Percentiles rank a stretch among this genome's conserved stretches.
Evolutionary conservation across 2,888 invertebrate genomes (phyloP).

Genomic region (Meta bourneti): DNA sequence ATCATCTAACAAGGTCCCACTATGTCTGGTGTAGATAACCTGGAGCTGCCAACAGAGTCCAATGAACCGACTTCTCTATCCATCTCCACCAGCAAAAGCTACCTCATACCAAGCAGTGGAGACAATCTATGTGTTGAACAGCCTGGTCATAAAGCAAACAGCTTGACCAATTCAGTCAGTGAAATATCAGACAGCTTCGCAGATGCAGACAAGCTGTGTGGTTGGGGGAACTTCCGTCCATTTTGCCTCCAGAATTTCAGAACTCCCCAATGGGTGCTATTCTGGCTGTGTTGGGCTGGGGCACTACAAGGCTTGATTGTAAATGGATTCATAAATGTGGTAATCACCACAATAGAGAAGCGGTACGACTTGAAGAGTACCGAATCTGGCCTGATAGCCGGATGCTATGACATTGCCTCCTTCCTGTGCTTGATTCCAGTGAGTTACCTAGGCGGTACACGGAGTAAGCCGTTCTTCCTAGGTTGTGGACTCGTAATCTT

Average conservation of each 20-base stretch:
- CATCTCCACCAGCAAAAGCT: slow-evolving; percentile 60
- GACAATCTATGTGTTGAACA: slow-evolving; percentile 44
- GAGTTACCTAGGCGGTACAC: slow-evolving; percentile 88
- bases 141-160: slow-evolving; percentile 23
- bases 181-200: slow-evolving; percentile 75
- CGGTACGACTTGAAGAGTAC: slow-evolving; percentile 90
- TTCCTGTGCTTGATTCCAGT: slow-evolving; percentile 91
- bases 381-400: slow-evolving; percentile 91
- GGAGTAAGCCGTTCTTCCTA: slow-evolving; percentile 84
- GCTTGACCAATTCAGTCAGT: slow-evolving; percentile 41
- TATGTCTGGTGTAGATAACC: slow-evolving; percentile 44
- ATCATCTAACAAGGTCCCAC: background rate
- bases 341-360: slow-evolving; percentile 92
- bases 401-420: slow-evolving; percentile 92
- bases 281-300: slow-evolving; percentile 90
- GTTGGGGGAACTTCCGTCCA: slow-evolving; percentile 86
- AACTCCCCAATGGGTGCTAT: slow-evolving; percentile 89
- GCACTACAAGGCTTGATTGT: slow-evolving; percentile 92
- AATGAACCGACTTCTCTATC: slow-evolving; percentile 17
- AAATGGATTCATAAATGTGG: slow-evolving; percentile 92
- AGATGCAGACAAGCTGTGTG: slow-evolving; percentile 82
- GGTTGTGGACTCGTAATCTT: slow-evolving; percentile 89
- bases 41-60: slow-evolving; percentile 5
- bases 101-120: slow-evolving; percentile 43
- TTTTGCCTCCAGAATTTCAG: slow-evolving; percentile 85